Evolutionary conservation across 2,888 invertebrate species (phyloP).

Genomic region (Octonoba sinensis): DNA sequence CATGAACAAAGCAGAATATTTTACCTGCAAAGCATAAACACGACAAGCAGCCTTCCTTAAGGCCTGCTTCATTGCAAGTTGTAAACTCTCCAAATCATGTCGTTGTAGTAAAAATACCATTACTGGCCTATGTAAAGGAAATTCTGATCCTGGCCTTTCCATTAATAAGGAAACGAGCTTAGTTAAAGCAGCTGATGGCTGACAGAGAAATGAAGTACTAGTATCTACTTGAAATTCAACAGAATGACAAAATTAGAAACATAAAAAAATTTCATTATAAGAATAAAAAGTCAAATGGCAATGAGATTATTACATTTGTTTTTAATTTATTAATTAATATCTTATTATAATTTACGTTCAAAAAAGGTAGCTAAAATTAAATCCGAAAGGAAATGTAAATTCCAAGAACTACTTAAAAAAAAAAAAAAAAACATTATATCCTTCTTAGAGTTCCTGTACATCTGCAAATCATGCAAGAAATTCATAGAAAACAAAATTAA

Average conservation of each 20-base stretch:
- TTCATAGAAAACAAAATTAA: too few species aligned
- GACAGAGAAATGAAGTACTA: conserved; percentile 85
- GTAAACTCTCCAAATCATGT: conserved; percentile 86
- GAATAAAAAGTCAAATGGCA: neutral
- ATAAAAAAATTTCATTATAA: neutral
- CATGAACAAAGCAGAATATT: neutral
- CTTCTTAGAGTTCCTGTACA: too few species aligned
- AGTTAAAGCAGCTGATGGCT: conserved; percentile 89
- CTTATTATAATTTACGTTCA: too few species aligned
- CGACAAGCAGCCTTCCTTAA: conserved; percentile 77
- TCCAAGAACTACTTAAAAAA: too few species aligned
- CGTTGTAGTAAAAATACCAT: conserved; percentile 87
- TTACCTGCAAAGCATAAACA: conserved; percentile 87
- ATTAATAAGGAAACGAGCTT: conserved; percentile 78
- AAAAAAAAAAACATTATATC: too few species aligned
- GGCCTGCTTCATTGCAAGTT: conserved; percentile 89
- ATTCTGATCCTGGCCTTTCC: conserved; percentile 62
- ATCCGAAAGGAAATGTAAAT: too few species aligned
- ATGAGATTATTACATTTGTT: neutral
- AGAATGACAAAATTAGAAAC: conserved; percentile 3
- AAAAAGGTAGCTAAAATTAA: too few species aligned
- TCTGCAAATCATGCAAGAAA: too few species aligned
- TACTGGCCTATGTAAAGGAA: conserved; percentile 81
- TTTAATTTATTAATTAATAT: too few species aligned
- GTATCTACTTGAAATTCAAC: conserved; percentile 73